Percentiles rank a stretch among this genome's conserved stretches.
Conservation (phyloP, 2,888 invertebrate genomes). For the Rhingia rostrata region DNA sequence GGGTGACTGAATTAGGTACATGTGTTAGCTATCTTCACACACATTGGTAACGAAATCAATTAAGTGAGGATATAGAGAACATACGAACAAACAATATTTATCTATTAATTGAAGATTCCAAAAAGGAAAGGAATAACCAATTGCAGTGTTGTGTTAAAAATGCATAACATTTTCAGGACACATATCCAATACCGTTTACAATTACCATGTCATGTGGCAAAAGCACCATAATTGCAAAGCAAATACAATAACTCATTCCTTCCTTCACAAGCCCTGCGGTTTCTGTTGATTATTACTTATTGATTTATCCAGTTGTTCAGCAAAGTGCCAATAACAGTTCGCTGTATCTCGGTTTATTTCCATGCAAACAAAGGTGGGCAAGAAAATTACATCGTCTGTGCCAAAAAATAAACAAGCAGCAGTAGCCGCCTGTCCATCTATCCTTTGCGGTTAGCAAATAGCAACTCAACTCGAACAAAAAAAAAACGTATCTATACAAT, state of each 20-base stretch:
- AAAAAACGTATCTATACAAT: slow-evolving; percentile 38
- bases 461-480: slow-evolving; percentile 47
- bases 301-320: slow-evolving; percentile 32
- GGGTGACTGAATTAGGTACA: no score
- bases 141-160: background rate
- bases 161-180: background rate
- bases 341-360: slow-evolving; percentile 58
- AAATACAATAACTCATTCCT: slow-evolving; percentile 54
- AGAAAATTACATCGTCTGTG: slow-evolving; percentile 53
- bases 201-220: background rate
- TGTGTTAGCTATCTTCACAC: no score
- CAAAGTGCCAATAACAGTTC: slow-evolving; percentile 40
- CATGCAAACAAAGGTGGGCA: slow-evolving; percentile 60
- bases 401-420: slow-evolving; percentile 38
- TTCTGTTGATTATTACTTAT: slow-evolving; percentile 38
- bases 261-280: slow-evolving; percentile 40
- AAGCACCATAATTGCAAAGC: slow-evolving; percentile 52
- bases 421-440: slow-evolving; percentile 34
- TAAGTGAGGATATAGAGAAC: no score
- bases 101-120: no score
- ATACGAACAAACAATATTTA: no score
- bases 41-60: no score
- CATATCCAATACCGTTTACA: background rate
- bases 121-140: no score
- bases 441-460: background rate